Conservation (phyloP, 2,113 vertebrate species). For the Orycteropus afer region DNA sequence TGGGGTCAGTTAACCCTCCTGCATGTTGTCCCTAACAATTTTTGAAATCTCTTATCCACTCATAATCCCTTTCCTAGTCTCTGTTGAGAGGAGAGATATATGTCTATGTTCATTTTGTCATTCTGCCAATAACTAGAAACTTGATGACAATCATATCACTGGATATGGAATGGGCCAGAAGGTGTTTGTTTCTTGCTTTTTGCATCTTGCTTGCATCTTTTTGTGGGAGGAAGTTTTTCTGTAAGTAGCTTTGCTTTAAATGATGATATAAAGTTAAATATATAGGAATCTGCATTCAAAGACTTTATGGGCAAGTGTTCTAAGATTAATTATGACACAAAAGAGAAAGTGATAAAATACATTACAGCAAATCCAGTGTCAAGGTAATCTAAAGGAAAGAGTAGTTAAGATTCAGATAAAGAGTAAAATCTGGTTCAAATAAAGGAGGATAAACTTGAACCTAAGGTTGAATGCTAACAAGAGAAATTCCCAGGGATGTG, state of each 20-base stretch:
- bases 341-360: not conserved
- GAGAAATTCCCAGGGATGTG: not conserved
- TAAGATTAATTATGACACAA: not conserved
- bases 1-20: not conserved
- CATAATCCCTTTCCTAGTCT: not conserved
- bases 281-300: slow-evolving; percentile 10
- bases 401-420: not conserved
- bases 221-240: not conserved
- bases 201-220: not conserved
- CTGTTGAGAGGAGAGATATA: not conserved
- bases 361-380: not conserved
- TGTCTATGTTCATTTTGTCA: not conserved
- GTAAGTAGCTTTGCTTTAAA: slow-evolving; percentile 20
- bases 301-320: not conserved
- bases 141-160: not conserved
- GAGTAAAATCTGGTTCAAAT: not conserved
- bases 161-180: not conserved
- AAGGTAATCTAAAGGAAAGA: not conserved
- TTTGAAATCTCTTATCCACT: not conserved
- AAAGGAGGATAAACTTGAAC: slow-evolving; percentile 33
- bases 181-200: slow-evolving; percentile 14
- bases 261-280: slow-evolving; percentile 53
- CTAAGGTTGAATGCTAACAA: not conserved
- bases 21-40: not conserved
- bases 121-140: not conserved